Percentiles rank a stretch among this genome's conserved stretches.
These are phyloP conservation scores for Piliocolobus tephrosceles DNA, from an alignment of 2,113 vertebrate genomes.

Conservation along the genomic window DNA sequence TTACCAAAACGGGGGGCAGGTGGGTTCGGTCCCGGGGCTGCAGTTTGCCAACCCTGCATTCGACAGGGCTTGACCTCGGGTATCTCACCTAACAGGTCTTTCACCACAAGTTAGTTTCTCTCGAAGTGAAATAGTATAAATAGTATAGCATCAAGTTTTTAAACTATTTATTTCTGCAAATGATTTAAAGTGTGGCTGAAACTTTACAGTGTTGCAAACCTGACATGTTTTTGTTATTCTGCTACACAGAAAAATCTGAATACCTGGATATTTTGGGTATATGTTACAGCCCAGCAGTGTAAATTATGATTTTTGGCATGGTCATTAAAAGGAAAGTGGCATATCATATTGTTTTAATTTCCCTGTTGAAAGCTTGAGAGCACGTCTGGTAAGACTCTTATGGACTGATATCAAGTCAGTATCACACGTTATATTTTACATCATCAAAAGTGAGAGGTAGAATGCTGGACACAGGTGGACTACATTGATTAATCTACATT, in stretches of 20 bases:
- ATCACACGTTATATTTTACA: neutral
- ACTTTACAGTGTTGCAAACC: neutral
- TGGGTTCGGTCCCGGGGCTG: no score
- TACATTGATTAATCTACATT: neutral
- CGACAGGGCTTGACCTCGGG: neutral
- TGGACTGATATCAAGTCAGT: neutral
- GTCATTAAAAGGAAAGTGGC: neutral
- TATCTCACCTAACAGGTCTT: neutral
- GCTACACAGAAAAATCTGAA: neutral
- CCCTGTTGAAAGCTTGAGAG: neutral
- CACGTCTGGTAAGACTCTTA: neutral
- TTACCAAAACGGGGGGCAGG: neutral
- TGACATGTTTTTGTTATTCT: neutral
- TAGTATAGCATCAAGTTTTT: neutral
- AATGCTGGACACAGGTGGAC: neutral
- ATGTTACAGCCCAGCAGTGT: neutral
- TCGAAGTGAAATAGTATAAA: neutral
- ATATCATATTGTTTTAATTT: neutral
- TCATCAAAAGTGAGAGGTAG: neutral
- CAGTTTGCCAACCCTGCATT: neutral
- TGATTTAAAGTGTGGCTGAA: neutral
- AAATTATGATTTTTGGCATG: neutral
- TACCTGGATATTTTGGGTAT: neutral
- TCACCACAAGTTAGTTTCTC: neutral
- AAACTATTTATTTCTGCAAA: neutral